Evolutionary conservation across 2,888 invertebrate species (phyloP), one percentile per base, ranked within the genome.

Genomic region (Ptilodon capucinus): DNA sequence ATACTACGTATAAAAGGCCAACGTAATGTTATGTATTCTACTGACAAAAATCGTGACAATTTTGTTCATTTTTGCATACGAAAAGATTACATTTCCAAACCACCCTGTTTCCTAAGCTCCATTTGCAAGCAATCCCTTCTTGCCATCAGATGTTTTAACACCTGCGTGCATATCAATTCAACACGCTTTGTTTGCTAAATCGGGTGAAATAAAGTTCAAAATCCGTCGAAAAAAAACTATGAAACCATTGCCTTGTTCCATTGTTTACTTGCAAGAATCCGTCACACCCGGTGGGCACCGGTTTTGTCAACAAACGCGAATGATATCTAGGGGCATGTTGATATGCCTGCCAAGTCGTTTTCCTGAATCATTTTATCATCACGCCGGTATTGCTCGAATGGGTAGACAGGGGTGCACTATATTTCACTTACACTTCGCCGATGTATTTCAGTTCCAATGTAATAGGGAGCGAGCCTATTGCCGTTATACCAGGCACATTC

Each of bases 121-220:
- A 17, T 17, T 19, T 19, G n/a, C 2, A 11, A 18, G 11, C 14
- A 36, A 18, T 11, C 11, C 35, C 1, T 18, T 36, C n/a, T 19
- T 19, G 19, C 19, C 38, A 18, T 38, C 38, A 19, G 38, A 16
- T 34, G 16, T 36, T 18, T 16, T 35, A 17, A 35, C 35, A 35
- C 11, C 35, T 35, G 16, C 35, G 17, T 19, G 38, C 43, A 44
- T 30, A 46, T 4, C 18, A 23, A 30, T 44, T 34, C 18, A 19
- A 38, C 43, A 48, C 44, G 51, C 23, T 18, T 30, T 46, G 48
- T 21, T 54, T n/a, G 8, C 39, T 40, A 16, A 23, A 40, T 4
- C 1, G 16, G 2, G 11, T 21, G 23, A 39, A 21, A 21, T 21
- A 39, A 9, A 21, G 39, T 21, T 39, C 21, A 39, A 23, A 19